Conservation (phyloP, 2,113 vertebrate species). For the Brachirus orientalis region DNA sequence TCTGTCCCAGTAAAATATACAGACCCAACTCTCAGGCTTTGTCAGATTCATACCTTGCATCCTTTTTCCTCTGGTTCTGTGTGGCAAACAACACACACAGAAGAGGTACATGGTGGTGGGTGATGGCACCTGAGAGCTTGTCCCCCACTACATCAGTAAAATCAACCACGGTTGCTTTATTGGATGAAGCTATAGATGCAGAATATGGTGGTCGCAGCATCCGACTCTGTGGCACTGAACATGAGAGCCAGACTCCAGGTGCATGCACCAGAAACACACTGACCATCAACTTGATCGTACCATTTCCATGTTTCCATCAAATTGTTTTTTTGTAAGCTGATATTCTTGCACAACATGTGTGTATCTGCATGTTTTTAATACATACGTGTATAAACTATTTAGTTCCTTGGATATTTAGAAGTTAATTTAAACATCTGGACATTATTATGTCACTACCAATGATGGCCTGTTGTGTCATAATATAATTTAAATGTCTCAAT, state of each 20-base stretch:
- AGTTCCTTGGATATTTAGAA: no score
- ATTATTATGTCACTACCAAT: slow-evolving; percentile 33
- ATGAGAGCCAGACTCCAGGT: slow-evolving; percentile 52
- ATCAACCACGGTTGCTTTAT: slow-evolving; percentile 37
- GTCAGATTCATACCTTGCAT: slow-evolving; percentile 61
- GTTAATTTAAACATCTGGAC: slow-evolving; percentile 34
- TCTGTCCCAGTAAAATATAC: slow-evolving; percentile 54
- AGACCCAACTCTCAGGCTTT: slow-evolving; percentile 42
- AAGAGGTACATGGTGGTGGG: slow-evolving; percentile 78
- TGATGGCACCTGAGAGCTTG: slow-evolving; percentile 78
- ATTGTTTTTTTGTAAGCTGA: slow-evolving; percentile 65
- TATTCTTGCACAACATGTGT: slow-evolving; percentile 49
- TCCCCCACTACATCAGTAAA: slow-evolving; percentile 28
- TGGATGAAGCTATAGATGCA: slow-evolving; percentile 79
- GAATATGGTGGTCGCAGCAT: slow-evolving; percentile 63
- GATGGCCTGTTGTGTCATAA: slow-evolving; percentile 79
- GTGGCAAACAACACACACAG: slow-evolving; percentile 68
- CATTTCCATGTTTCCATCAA: slow-evolving; percentile 57
- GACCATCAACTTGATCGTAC: slow-evolving; percentile 75
- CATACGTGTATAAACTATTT: no score
- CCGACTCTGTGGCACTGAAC: no score
- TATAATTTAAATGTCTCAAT: slow-evolving; percentile 82
- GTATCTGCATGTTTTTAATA: slow-evolving; percentile 18
- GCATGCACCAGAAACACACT: slow-evolving; percentile 82
- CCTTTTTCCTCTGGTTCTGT: slow-evolving; percentile 35